These are phyloP conservation scores for Regulus satrapa DNA, from an alignment of 2,113 vertebrate species.

Conservation along the genomic window DNA sequence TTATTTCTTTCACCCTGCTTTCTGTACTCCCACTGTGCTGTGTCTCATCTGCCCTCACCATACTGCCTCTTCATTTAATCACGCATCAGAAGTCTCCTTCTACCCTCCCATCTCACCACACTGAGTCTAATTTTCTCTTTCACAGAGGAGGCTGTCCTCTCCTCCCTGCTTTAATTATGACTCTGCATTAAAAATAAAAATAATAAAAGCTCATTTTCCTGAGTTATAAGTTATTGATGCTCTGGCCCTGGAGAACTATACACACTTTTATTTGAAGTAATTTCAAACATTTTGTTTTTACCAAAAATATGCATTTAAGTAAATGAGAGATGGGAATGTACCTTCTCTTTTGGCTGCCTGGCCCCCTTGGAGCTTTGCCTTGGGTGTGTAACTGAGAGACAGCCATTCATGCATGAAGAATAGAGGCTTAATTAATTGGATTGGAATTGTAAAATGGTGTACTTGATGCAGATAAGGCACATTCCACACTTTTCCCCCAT, in stretches of 20 bases:
- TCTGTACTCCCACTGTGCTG: slow-evolving; percentile 43
- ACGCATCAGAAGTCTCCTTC: slow-evolving; percentile 46
- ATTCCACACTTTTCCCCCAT: slow-evolving; percentile 57
- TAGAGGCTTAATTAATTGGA: slow-evolving; percentile 68
- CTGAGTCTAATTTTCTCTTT: slow-evolving; percentile 54
- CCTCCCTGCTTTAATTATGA: slow-evolving; percentile 62
- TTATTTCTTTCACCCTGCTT: slow-evolving; percentile 34
- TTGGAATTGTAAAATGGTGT: slow-evolving; percentile 69
- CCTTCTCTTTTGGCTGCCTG: slow-evolving; percentile 22
- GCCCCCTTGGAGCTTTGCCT: slow-evolving; percentile 53
- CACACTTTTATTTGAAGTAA: background rate
- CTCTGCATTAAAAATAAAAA: slow-evolving; percentile 35
- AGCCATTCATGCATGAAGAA: slow-evolving; percentile 64
- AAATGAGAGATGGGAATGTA: slow-evolving; percentile 8
- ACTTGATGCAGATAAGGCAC: slow-evolving; percentile 62
- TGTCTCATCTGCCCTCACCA: slow-evolving; percentile 41
- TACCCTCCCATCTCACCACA: slow-evolving; percentile 47
- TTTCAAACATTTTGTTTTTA: slow-evolving; percentile 19
- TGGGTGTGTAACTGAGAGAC: slow-evolving; percentile 58
- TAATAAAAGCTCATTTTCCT: slow-evolving; percentile 34
- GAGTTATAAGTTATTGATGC: slow-evolving; percentile 5
- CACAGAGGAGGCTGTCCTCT: slow-evolving; percentile 58
- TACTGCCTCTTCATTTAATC: slow-evolving; percentile 58
- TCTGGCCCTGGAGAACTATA: slow-evolving; percentile 33
- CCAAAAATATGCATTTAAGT: slow-evolving; percentile 23